Percentiles rank a stretch among this genome's conserved stretches.
phyloP scores from a whole-genome alignment of 2,888 invertebrate species.

The Romanomermis culicivorax region DNA sequence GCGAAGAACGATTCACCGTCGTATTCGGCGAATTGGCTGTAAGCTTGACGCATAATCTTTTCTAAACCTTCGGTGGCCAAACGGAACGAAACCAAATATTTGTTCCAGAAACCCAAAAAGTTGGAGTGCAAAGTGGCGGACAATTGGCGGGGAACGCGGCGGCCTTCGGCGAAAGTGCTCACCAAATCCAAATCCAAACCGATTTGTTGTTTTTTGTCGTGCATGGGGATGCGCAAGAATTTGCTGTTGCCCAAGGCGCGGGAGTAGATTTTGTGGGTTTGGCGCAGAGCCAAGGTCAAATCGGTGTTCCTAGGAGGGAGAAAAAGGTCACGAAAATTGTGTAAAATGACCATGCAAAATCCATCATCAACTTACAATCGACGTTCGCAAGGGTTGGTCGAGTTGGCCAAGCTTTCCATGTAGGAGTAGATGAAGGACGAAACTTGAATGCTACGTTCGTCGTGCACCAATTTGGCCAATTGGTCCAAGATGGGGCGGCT shows the following conservation, averaged over 20 bases:
- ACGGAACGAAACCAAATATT: slow-evolving; percentile 14
- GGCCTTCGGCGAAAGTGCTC: slow-evolving; percentile 14
- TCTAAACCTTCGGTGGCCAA: slow-evolving; percentile 10
- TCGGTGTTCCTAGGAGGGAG: slow-evolving; percentile 2
- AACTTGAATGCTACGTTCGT: slow-evolving; percentile 20
- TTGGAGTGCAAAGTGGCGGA: slow-evolving; percentile 16
- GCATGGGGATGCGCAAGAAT: slow-evolving; percentile 15
- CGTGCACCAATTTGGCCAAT: slow-evolving; percentile 15
- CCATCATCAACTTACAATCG: slow-evolving; percentile 7
- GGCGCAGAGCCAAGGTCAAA: slow-evolving; percentile 14
- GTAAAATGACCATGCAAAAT: neutral
- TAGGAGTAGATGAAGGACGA: slow-evolving; percentile 17
- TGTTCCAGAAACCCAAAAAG: slow-evolving; percentile 19
- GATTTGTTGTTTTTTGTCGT: slow-evolving; percentile 2
- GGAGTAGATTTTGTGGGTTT: slow-evolving; percentile 9
- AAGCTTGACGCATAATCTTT: neutral
- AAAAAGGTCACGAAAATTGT: neutral
- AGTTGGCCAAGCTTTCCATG: slow-evolving; percentile 17
- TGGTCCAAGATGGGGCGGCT: slow-evolving; percentile 17
- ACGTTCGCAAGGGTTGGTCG: slow-evolving; percentile 17
- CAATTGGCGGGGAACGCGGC: slow-evolving; percentile 11
- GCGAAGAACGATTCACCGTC: neutral
- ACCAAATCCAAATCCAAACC: slow-evolving; percentile 18
- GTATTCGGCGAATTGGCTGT: neutral
- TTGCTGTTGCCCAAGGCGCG: slow-evolving; percentile 13